A percentile compares a stretch with the other conserved stretches of the same genome.
phyloP scores from a whole-genome alignment of 2,797 vertebrate genomes.

The Huso huso region DNA sequence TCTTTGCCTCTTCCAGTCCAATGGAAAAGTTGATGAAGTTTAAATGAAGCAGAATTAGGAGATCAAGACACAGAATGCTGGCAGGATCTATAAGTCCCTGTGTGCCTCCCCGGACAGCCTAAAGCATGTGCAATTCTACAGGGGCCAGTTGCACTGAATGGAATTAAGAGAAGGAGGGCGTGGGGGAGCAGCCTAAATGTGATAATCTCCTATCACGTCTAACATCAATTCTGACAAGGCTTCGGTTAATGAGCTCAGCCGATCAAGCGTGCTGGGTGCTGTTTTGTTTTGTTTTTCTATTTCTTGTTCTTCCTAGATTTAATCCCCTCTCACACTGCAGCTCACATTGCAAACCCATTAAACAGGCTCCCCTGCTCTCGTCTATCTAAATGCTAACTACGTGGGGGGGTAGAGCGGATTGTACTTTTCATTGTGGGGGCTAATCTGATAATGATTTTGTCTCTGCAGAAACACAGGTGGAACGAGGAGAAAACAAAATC shows the following conservation, averaged over 20 bases:
- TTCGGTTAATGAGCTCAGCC: slow-evolving; percentile 88
- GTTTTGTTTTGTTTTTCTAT: slow-evolving; percentile 31
- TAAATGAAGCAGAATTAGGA: slow-evolving; percentile 99
- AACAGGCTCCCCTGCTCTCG: slow-evolving; percentile 70
- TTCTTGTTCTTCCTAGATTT: slow-evolving; percentile 44
- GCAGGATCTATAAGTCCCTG: slow-evolving; percentile 44
- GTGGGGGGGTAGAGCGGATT: slow-evolving; percentile 48
- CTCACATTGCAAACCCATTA: slow-evolving; percentile 74
- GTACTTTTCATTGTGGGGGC: slow-evolving; percentile 57
- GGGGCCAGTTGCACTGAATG: slow-evolving; percentile 30
- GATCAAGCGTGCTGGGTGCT: slow-evolving; percentile 68
- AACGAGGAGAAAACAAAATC: not conserved
- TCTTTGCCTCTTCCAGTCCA: slow-evolving; percentile 95
- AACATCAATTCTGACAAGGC: slow-evolving; percentile 82
- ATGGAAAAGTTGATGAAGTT: slow-evolving; percentile 99
- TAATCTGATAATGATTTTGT: slow-evolving; percentile 71
- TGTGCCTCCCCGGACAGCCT: slow-evolving; percentile 54
- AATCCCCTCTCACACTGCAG: slow-evolving; percentile 82
- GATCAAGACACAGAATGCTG: slow-evolving; percentile 75
- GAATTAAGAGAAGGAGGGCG: slow-evolving; percentile 5
- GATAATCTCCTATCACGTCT: slow-evolving; percentile 96
- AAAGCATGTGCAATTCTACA: slow-evolving; percentile 57
- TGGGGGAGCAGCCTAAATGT: slow-evolving; percentile 78
- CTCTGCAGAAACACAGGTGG: slow-evolving; percentile 26
- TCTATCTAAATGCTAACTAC: slow-evolving; percentile 99